These are phyloP conservation scores for Tethya wilhelma DNA, from an alignment of 37 sponge, comb jelly and placozoan genomes.

Conservation along the genomic window DNA sequence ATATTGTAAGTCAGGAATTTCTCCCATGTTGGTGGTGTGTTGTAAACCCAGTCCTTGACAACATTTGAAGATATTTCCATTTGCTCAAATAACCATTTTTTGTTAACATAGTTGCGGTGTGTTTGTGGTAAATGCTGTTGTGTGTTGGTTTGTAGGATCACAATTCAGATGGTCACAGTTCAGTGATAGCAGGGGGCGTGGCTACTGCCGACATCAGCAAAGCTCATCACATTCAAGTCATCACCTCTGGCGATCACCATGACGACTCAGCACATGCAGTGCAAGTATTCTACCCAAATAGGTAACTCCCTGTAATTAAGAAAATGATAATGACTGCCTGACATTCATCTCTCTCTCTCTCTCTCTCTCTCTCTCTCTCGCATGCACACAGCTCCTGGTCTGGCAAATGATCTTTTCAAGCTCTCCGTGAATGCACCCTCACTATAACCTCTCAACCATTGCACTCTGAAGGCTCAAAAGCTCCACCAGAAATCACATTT, in stretches of 20 bases:
- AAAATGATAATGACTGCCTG: not conserved
- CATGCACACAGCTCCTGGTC: slow-evolving; percentile 9
- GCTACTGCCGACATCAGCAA: too few relatives aligned
- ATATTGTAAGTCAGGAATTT: too few relatives aligned
- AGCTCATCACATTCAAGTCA: slow-evolving; percentile 42
- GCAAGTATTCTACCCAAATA: slow-evolving; percentile 45
- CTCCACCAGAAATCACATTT: too few relatives aligned
- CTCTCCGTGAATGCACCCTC: not conserved
- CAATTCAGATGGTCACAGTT: not conserved
- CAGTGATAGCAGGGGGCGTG: not conserved
- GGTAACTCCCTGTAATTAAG: not conserved
- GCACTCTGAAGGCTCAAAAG: too few relatives aligned
- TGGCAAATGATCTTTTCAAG: not conserved
- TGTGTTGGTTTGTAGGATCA: slow-evolving; percentile 30
- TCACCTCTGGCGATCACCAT: slow-evolving; percentile 31
- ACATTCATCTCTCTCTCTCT: not conserved
- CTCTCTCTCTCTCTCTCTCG: too few relatives aligned
- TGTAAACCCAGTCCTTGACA: too few relatives aligned
- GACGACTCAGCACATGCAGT: slow-evolving; percentile 17
- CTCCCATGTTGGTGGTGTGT: too few relatives aligned
- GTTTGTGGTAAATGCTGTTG: too few relatives aligned
- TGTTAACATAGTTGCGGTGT: too few relatives aligned
- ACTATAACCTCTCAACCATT: not conserved
- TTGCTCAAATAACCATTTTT: too few relatives aligned
- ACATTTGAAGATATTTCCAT: too few relatives aligned